These are phyloP conservation scores for Lagenorhynchus albirostris DNA, from an alignment of 2,113 vertebrate species.

Conservation along the genomic window DNA sequence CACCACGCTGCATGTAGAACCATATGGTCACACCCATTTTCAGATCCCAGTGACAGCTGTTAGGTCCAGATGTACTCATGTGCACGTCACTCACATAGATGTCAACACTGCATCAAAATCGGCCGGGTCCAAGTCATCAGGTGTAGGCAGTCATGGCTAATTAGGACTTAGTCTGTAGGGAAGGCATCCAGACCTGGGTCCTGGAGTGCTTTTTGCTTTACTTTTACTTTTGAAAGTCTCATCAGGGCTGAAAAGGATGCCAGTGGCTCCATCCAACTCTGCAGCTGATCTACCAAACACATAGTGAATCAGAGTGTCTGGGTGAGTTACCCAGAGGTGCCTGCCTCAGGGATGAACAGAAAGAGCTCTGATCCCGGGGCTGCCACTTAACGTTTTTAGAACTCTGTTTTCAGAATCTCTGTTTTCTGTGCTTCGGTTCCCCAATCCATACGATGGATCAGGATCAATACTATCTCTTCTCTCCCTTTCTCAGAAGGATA, in stretches of 20 bases:
- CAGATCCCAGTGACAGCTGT: background rate
- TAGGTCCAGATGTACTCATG: background rate
- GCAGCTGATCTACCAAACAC: background rate
- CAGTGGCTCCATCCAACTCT: background rate
- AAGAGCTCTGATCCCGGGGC: rapidly evolving
- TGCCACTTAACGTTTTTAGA: too few relatives aligned
- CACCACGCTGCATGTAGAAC: rapidly evolving
- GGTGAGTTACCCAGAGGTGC: background rate
- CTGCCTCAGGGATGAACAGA: too few relatives aligned
- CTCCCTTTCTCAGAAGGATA: background rate
- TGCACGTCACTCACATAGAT: background rate
- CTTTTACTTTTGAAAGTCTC: background rate
- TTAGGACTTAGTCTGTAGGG: background rate
- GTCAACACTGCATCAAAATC: too few relatives aligned
- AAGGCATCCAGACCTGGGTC: background rate
- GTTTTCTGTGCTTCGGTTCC: background rate
- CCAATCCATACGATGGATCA: background rate
- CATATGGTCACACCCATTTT: background rate
- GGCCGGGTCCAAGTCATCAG: background rate
- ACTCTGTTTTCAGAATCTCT: background rate
- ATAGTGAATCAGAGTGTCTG: background rate
- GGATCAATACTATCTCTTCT: background rate
- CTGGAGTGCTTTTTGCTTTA: background rate
- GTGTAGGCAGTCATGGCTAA: background rate
- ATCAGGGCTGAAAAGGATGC: background rate